phyloP scores from a whole-genome alignment of 2,113 vertebrate genomes.

The Dicerorhinus sumatrensis region DNA sequence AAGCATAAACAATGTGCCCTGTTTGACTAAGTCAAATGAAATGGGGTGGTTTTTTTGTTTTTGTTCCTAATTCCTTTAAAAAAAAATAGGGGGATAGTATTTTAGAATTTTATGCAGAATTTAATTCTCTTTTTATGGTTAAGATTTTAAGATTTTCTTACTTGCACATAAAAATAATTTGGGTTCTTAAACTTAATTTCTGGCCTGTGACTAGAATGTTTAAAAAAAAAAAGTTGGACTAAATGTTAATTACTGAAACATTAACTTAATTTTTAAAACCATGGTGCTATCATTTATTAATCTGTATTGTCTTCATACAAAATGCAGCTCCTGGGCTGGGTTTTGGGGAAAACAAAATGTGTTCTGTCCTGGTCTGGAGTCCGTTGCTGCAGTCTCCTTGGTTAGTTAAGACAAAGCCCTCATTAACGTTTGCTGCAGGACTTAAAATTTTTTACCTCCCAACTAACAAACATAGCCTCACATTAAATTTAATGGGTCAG shows the following conservation, averaged over 20 bases:
- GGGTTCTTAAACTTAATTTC: slow-evolving; percentile 93
- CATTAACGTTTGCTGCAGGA: slow-evolving; percentile 92
- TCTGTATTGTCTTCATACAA: slow-evolving; percentile 92
- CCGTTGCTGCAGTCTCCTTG: slow-evolving; percentile 90
- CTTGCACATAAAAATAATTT: slow-evolving; percentile 98
- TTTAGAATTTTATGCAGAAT: slow-evolving; percentile 95
- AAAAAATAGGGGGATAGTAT: slow-evolving; percentile 93
- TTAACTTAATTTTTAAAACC: slow-evolving; percentile 94
- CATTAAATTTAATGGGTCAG: slow-evolving; percentile 89
- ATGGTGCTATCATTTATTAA: slow-evolving; percentile 98
- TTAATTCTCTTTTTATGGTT: slow-evolving; percentile 96
- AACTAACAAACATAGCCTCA: slow-evolving; percentile 90
- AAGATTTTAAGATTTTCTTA: slow-evolving; percentile 96
- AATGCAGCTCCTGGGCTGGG: slow-evolving; percentile 95
- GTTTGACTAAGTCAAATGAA: slow-evolving; percentile 93
- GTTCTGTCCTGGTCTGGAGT: slow-evolving; percentile 91
- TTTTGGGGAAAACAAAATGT: slow-evolving; percentile 85
- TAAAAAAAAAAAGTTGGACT: slow-evolving; percentile 93
- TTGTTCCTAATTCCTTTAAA: slow-evolving; percentile 91
- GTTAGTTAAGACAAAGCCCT: slow-evolving; percentile 93
- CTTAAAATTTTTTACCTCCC: slow-evolving; percentile 93
- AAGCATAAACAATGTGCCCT: slow-evolving; percentile 90
- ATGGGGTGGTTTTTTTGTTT: slow-evolving; percentile 86
- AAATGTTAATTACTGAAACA: slow-evolving; percentile 95
- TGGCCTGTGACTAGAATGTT: slow-evolving; percentile 95